phyloP scores from a whole-genome alignment of 2,113 vertebrate species.

The Nicator chloris region DNA sequence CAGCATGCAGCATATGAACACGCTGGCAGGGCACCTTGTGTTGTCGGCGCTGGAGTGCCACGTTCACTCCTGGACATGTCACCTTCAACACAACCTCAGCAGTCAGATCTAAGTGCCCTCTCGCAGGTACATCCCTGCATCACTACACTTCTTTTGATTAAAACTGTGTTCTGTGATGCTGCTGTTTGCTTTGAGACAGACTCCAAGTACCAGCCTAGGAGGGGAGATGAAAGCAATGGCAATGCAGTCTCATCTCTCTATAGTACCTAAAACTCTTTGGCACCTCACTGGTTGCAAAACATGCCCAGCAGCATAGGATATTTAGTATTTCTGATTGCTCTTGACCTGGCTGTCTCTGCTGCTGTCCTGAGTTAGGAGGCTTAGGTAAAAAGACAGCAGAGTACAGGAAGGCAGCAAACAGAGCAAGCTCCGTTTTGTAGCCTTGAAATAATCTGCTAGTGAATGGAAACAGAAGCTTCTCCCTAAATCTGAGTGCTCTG shows the following conservation, averaged over 20 bases:
- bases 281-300: conserved; percentile 5
- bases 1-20: not conserved
- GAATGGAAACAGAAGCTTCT: conserved; percentile 27
- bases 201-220: not conserved
- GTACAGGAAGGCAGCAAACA: not conserved
- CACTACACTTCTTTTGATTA: not conserved
- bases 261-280: conserved; percentile 17
- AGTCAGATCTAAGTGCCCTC: not conserved
- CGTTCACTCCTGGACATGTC: not conserved
- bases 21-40: not conserved
- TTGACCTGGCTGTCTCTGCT: conserved; percentile 26
- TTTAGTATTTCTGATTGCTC: conserved; percentile 46
- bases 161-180: not conserved
- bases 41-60: not conserved
- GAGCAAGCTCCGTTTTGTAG: not conserved
- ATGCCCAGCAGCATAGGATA: not conserved
- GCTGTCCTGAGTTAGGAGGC: conserved; percentile 6
- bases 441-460: conserved; percentile 1
- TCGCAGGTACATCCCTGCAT: not conserved
- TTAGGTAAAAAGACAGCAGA: conserved; percentile 27
- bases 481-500: not conserved
- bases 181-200: not conserved
- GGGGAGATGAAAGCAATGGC: not conserved
- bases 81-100: conserved; percentile 9
- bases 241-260: not conserved